These are phyloP conservation scores for Phymanthus crucifer DNA, from an alignment of 92 coral and sea anemone genomes.

Conservation along the genomic window DNA sequence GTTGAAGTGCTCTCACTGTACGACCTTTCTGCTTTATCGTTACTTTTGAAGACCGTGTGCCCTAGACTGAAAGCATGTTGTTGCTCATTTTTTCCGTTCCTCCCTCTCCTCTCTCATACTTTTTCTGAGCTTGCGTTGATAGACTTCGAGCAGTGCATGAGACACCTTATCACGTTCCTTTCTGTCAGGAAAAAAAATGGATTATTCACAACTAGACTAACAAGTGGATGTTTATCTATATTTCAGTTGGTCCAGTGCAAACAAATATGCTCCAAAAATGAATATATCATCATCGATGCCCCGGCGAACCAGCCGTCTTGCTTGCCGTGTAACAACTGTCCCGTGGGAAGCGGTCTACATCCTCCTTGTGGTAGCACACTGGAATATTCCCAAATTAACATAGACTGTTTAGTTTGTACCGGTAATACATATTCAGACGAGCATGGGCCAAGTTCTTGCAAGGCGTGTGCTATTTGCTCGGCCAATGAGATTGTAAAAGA, in stretches of 20 bases:
- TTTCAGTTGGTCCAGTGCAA: background rate
- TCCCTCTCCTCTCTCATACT: no score
- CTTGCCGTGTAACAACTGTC: constrained; percentile 7
- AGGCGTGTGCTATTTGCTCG: constrained; percentile 11
- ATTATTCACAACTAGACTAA: no score
- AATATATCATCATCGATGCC: background rate
- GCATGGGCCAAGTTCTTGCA: constrained; percentile 32
- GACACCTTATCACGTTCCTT: no score
- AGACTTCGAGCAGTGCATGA: no score
- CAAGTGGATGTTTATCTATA: background rate
- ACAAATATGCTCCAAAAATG: background rate
- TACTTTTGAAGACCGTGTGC: no score
- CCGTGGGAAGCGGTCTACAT: background rate
- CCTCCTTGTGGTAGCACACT: constrained; percentile 23
- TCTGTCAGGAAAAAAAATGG: no score
- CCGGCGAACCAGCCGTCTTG: background rate
- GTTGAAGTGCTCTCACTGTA: no score
- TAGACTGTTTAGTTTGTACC: background rate
- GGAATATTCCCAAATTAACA: background rate
- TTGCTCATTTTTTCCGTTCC: no score
- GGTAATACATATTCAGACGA: constrained; percentile 27
- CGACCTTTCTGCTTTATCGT: no score
- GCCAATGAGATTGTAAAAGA: constrained; percentile 12
- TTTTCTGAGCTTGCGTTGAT: no score
- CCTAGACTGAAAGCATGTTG: no score